phyloP scores from a whole-genome alignment of 2,113 vertebrate species.

The Synchiropus splendidus region DNA sequence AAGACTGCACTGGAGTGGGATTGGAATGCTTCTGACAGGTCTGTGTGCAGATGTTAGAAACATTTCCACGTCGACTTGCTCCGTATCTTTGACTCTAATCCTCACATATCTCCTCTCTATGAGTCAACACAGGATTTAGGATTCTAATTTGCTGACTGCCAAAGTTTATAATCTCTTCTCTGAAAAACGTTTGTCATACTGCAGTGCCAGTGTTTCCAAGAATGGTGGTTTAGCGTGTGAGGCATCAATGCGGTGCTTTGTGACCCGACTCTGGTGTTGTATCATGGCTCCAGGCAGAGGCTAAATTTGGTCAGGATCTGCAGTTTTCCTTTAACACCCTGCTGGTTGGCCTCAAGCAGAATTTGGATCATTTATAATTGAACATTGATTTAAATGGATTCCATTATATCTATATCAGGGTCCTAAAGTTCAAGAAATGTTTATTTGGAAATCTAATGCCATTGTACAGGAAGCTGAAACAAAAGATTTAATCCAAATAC shows the following conservation, averaged over 20 bases:
- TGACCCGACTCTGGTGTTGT: constrained; percentile 11
- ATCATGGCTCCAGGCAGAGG: constrained; percentile 9
- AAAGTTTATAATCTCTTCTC: constrained; percentile 22
- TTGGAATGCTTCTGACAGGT: neutral
- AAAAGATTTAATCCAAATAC: too few species aligned
- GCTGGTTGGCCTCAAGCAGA: too few species aligned
- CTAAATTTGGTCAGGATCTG: constrained; percentile 15
- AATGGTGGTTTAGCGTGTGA: constrained; percentile 16
- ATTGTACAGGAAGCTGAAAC: too few species aligned
- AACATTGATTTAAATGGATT: neutral
- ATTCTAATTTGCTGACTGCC: constrained; percentile 29
- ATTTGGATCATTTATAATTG: too few species aligned
- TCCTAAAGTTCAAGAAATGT: too few species aligned
- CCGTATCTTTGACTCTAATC: constrained; percentile 23
- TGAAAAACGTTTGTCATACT: constrained; percentile 19
- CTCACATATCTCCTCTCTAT: constrained; percentile 20
- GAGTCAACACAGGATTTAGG: constrained; percentile 18
- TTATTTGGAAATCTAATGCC: too few species aligned
- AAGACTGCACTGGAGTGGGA: constrained; percentile 4
- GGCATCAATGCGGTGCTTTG: neutral
- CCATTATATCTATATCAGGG: too few species aligned
- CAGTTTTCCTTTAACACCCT: too few species aligned
- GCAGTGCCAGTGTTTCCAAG: constrained; percentile 13
- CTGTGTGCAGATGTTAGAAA: constrained; percentile 12
- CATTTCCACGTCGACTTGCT: constrained; percentile 8